A percentile compares a stretch with the other conserved stretches of the same genome.
These are phyloP conservation scores for Bos indicus DNA, from an alignment of 2,113 vertebrate species.

Conservation along the genomic window DNA sequence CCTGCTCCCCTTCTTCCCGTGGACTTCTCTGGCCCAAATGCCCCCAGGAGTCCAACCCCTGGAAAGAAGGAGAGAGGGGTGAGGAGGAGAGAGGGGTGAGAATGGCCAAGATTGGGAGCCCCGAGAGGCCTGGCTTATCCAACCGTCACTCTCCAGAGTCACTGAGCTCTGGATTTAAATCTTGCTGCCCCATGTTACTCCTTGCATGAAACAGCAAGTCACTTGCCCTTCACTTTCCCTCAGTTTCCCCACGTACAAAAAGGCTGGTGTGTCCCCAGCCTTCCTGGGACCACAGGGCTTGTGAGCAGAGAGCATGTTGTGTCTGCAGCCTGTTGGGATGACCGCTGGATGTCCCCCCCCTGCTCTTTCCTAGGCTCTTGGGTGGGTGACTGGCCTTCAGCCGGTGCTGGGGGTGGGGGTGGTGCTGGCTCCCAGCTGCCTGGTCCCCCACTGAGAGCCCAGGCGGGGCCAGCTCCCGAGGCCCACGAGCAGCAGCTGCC, in stretches of 20 bases:
- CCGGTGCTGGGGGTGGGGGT: neutral
- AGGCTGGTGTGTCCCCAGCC: neutral
- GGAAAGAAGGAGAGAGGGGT: neutral
- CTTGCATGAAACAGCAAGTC: neutral
- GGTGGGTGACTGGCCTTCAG: slow-evolving; percentile 13
- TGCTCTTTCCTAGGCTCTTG: neutral
- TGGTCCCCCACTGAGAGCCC: neutral
- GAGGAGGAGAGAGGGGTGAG: neutral
- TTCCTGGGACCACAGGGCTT: neutral
- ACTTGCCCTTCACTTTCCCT: neutral
- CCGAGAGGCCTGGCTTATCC: neutral
- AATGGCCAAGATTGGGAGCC: neutral
- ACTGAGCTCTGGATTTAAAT: neutral
- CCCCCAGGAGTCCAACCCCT: slow-evolving; percentile 43
- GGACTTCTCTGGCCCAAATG: slow-evolving; percentile 46
- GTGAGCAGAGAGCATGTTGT: neutral
- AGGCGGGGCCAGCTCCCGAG: neutral
- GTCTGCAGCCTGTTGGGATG: no score
- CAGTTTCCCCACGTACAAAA: neutral
- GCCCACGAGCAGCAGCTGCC: slow-evolving; percentile 24
- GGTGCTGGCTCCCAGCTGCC: neutral
- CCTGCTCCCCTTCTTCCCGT: neutral
- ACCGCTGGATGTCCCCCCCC: neutral
- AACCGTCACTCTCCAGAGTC: neutral
- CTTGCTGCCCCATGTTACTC: no score